Percentiles rank a stretch among this genome's conserved stretches.
phyloP scores from a whole-genome alignment of 2,113 vertebrate genomes.

The Elachura formosa region DNA sequence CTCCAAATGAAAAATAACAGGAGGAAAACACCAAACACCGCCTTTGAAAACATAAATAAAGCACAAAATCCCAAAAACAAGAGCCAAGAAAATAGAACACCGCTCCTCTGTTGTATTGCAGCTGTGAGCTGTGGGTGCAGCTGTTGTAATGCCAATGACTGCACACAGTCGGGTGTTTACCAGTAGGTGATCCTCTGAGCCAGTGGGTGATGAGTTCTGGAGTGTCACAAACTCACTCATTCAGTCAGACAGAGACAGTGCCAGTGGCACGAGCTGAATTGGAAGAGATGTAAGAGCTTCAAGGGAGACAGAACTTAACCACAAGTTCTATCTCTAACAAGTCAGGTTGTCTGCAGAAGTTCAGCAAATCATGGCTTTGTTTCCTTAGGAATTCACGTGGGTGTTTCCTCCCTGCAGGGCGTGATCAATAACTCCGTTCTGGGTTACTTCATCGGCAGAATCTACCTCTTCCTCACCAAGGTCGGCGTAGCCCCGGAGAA shows the following conservation, averaged over 20 bases:
- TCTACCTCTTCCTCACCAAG: slow-evolving; percentile 96
- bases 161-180: background rate
- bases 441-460: slow-evolving; percentile 97
- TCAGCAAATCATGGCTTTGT: background rate
- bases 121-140: background rate
- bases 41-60: background rate
- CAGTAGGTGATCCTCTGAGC: background rate
- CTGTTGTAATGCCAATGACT: background rate
- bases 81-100: too few species aligned
- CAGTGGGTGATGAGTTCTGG: background rate
- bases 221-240: background rate
- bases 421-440: slow-evolving; percentile 98
- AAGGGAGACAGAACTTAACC: background rate
- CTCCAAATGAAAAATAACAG: background rate
- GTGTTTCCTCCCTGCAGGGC: slow-evolving; percentile 70
- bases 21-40: background rate
- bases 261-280: background rate
- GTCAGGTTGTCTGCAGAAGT: background rate
- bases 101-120: background rate
- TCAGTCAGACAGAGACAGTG: background rate
- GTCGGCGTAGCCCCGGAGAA: slow-evolving; percentile 92
- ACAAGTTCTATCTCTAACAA: background rate
- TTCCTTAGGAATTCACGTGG: background rate
- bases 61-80: background rate
- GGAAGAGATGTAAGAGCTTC: background rate